These are phyloP conservation scores for Phallusia fumigata DNA, from an alignment of 23 tunicate genomes.

Conservation along the genomic window DNA sequence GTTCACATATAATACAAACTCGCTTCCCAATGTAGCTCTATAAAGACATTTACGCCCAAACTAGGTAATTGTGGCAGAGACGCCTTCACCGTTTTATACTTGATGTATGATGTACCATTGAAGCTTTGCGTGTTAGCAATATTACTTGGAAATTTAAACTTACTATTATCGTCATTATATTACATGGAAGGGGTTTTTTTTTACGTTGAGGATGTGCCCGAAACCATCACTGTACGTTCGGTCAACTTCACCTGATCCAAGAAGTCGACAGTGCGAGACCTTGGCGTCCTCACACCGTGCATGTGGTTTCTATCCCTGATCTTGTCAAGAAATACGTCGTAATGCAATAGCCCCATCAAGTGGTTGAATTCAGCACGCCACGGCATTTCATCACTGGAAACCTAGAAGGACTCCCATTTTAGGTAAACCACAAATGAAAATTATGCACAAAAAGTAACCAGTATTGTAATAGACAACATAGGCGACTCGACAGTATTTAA, in stretches of 20 bases:
- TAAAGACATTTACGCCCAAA: not conserved
- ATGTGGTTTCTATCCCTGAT: slow-evolving; percentile 35
- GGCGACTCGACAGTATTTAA: too few relatives aligned
- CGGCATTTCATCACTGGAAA: slow-evolving; percentile 60
- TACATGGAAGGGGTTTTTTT: too few relatives aligned
- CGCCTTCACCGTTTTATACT: not conserved
- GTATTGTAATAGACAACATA: not conserved
- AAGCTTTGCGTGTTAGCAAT: too few relatives aligned
- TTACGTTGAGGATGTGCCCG: too few relatives aligned
- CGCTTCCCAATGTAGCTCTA: not conserved
- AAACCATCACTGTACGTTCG: not conserved
- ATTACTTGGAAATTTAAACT: not conserved
- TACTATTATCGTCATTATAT: not conserved
- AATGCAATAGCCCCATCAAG: slow-evolving; percentile 70
- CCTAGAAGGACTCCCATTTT: not conserved
- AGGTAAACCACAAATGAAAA: not conserved
- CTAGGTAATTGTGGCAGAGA: not conserved
- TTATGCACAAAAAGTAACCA: not conserved
- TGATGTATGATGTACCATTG: not conserved
- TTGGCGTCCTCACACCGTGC: slow-evolving; percentile 27
- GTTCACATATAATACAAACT: not conserved
- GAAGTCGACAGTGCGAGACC: slow-evolving; percentile 27
- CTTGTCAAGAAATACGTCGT: slow-evolving; percentile 51
- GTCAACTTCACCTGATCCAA: slow-evolving; percentile 32
- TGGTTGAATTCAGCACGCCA: slow-evolving; percentile 78